Conservation (phyloP, 2,888 invertebrate genomes). For the Thecocarcelia acutangulata region DNA sequence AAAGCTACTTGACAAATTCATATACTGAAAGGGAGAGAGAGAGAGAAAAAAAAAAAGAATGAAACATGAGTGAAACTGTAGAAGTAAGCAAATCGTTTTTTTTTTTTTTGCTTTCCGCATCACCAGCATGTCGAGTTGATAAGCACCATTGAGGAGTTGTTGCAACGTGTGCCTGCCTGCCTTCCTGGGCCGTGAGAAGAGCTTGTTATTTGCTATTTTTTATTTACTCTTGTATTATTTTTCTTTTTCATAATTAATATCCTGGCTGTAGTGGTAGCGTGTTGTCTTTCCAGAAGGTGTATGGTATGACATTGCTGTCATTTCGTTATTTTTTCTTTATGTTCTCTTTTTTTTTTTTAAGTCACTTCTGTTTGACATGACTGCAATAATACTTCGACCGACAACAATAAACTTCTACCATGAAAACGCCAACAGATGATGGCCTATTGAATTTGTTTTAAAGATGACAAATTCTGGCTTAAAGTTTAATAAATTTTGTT, state of each 20-base stretch:
- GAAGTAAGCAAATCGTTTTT: constrained; percentile 30
- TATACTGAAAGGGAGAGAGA: not conserved
- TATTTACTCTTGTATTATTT: constrained; percentile 19
- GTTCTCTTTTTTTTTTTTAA: not conserved
- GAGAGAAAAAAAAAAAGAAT: constrained; percentile 1
- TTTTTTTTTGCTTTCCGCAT: constrained; percentile 20
- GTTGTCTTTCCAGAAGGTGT: constrained; percentile 58
- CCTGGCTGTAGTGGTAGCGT: constrained; percentile 19
- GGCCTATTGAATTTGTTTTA: not conserved
- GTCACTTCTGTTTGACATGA: constrained; percentile 55
- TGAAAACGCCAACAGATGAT: not conserved
- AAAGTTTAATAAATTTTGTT: too few relatives aligned
- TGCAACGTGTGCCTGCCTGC: constrained; percentile 62
- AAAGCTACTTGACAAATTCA: constrained; percentile 64
- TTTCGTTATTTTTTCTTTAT: constrained; percentile 16
- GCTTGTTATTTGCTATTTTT: constrained; percentile 25
- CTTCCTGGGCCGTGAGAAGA: constrained; percentile 10
- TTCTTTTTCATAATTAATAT: constrained; percentile 61
- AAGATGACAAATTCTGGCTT: not conserved
- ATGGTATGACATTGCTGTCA: constrained; percentile 56
- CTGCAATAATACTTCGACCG: constrained; percentile 47
- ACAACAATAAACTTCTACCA: constrained; percentile 23
- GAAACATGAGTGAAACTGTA: constrained; percentile 21
- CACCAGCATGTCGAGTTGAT: constrained; percentile 48
- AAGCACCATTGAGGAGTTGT: constrained; percentile 63